A percentile compares a stretch with the other conserved stretches of the same genome.
Evolutionary conservation across 2,888 invertebrate genomes (phyloP).

Genomic region (Hermodice carunculata): DNA sequence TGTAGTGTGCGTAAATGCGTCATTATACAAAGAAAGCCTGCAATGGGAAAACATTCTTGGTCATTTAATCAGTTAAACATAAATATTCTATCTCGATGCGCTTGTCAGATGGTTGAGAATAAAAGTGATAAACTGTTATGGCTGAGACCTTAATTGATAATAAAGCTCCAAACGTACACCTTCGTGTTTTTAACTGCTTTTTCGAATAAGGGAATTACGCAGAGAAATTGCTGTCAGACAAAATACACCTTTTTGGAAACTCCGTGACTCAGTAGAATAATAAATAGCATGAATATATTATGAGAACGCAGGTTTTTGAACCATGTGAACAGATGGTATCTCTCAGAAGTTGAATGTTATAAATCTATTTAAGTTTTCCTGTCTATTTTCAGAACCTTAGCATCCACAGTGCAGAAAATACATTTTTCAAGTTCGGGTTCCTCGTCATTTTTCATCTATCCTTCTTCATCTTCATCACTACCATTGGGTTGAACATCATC

Average conservation of each 20-base stretch:
- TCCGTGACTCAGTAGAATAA: neutral
- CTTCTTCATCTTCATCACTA: constrained; percentile 71
- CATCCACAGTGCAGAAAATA: constrained; percentile 41
- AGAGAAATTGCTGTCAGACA: no score
- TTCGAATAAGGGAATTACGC: no score
- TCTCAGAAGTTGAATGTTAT: neutral
- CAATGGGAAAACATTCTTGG: neutral
- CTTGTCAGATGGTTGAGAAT: no score
- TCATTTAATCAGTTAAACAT: no score
- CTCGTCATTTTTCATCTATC: constrained; percentile 62
- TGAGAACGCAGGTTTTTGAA: no score
- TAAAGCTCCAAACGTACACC: no score
- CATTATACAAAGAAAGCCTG: neutral
- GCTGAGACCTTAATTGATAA: no score
- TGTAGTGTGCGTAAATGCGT: neutral
- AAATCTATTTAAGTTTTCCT: neutral
- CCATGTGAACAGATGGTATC: no score
- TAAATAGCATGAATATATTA: no score
- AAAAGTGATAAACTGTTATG: no score
- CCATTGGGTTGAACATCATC: constrained; percentile 71
- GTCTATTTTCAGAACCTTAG: constrained; percentile 34
- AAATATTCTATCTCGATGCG: no score
- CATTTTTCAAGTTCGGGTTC: constrained; percentile 44
- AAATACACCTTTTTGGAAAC: neutral
- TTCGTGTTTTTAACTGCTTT: no score